phyloP scores from a whole-genome alignment of 2,113 vertebrate species.

The Sus scrofa region T2T-Sscrofa CM000817.6:45655501-45656000 shows the following conservation, averaged over 20 bases:
- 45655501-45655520: neutral
- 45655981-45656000: neutral
- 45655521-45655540: fast-evolving
- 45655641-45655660: slow-evolving; percentile 2
- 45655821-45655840: slow-evolving; percentile 75
- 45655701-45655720: slow-evolving; percentile 47
- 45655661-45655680: slow-evolving; percentile 42
- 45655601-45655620: neutral
- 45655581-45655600: neutral
- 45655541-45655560: neutral
- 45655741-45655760: slow-evolving; percentile 73
- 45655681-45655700: neutral
- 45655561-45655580: neutral
- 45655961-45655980: neutral
- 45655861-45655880: slow-evolving; percentile 66
- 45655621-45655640: neutral
- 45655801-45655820: slow-evolving; percentile 73
- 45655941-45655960: neutral
- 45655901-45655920: slow-evolving; percentile 56
- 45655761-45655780: slow-evolving; percentile 75
- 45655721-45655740: slow-evolving; percentile 60
- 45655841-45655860: slow-evolving; percentile 74
- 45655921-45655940: neutral
- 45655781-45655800: slow-evolving; percentile 79
- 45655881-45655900: slow-evolving; percentile 62